Conservation (phyloP, 2,113 vertebrate genomes). For the Tachysurus fulvidraco region DNA sequence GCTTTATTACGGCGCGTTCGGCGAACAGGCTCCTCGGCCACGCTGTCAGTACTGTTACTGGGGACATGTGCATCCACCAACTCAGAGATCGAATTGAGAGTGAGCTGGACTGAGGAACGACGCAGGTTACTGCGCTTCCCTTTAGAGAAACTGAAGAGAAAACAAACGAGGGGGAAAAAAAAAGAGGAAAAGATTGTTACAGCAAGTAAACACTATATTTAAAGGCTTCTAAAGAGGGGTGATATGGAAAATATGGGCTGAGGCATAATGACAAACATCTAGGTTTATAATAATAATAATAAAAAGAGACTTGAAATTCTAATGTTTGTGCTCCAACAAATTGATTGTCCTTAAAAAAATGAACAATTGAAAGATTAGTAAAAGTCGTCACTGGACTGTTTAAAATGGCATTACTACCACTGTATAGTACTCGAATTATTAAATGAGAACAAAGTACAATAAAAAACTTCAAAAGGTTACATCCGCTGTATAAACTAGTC, state of each 20-base stretch:
- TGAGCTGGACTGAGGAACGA: constrained; percentile 63
- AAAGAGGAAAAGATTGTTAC: not conserved
- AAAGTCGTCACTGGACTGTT: not conserved
- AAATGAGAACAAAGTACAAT: not conserved
- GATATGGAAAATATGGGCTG: not conserved
- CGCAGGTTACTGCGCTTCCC: constrained; percentile 74
- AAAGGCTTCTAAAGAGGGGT: not conserved
- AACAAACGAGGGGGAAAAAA: not conserved
- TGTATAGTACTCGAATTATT: not conserved
- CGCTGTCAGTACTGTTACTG: constrained; percentile 42
- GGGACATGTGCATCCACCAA: constrained; percentile 21
- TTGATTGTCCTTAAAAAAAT: not conserved
- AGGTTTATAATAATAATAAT: not conserved
- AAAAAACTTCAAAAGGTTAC: not conserved
- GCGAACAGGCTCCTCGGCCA: constrained; percentile 58
- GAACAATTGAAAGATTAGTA: not conserved
- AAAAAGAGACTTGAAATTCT: not conserved
- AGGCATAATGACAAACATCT: not conserved
- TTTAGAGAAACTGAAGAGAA: constrained; percentile 68
- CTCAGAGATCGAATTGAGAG: constrained; percentile 66
- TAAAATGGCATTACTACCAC: not conserved
- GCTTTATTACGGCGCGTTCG: constrained; percentile 67
- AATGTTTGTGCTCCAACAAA: not conserved
- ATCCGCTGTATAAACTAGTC: not conserved
- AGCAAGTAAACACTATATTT: not conserved